Evolutionary conservation across 2,113 vertebrate species (phyloP), one percentile per base, ranked within the genome.

Genomic region (Nibea albiflora): DNA sequence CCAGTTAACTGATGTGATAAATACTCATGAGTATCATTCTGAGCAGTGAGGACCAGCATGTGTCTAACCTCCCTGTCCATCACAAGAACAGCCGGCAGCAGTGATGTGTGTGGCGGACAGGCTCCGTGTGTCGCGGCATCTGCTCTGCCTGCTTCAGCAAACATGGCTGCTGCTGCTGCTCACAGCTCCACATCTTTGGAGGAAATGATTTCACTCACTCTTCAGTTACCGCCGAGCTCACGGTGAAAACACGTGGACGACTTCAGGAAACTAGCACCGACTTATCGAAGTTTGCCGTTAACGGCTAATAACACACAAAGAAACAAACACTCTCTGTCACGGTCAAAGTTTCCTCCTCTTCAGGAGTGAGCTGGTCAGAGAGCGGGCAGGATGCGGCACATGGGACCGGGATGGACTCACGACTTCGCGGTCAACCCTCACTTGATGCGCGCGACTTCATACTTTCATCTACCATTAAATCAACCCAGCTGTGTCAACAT

Each of bases 81-180:
- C 11, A 14, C 44, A 14, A 15, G 1, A 46, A 46, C 35, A 46
- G 14, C 44, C 44, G 1, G 11, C 42, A 44, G 42, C 9, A 44
- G 42, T 11, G 11, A 44, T 46, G 10, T 1, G 44, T 46, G 11
- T 46, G 44, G 4, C 11, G 44, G 11, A 4, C 1, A 46, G 10
- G 44, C 44, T 11, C 64, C 67, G 39, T 57, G 58, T 49, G 39
- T 68, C 47, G 22, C 22, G 53, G 46, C 69, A 73, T 87, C 69
- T 85, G 62, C 4, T 81, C 31, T 65, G 63, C 31, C 47, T 42
- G 24, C 16, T 9, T 15, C 1, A 66, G 20, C n/a, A 22, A 83
- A 72, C 28, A 71, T 71, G 47, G 76, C 69, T 80, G 42, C 69
- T 35, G 31, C 31, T 35, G 31, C 31, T 35, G 31, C 6, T 69